Evolutionary conservation across 2,113 vertebrate species (phyloP).

Genomic region (Peucedramus taeniatus): DNA sequence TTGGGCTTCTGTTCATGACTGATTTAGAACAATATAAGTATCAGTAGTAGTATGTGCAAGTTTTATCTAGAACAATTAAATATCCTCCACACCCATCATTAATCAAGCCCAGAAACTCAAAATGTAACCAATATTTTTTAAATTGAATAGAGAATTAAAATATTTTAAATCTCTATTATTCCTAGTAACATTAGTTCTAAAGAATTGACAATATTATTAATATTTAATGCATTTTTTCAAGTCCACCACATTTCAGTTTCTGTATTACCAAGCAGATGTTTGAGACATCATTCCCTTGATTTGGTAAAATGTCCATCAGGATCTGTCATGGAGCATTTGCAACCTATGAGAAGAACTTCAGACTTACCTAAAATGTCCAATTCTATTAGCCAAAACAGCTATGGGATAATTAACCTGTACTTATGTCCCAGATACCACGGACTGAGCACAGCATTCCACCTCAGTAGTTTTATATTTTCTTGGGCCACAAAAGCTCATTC

Average conservation of each 20-base stretch:
- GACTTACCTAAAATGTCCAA: neutral
- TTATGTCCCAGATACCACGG: neutral
- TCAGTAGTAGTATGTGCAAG: neutral
- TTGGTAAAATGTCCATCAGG: neutral
- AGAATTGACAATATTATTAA: neutral
- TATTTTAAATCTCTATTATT: neutral
- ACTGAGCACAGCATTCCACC: neutral
- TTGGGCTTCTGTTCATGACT: neutral
- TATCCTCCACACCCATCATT: neutral
- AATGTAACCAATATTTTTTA: neutral
- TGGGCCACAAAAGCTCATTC: neutral
- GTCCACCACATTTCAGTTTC: neutral
- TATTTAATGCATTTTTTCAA: neutral
- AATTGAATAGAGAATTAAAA: neutral
- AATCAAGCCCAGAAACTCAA: neutral
- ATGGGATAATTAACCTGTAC: neutral
- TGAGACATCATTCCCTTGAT: fast-evolving
- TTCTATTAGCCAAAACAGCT: neutral
- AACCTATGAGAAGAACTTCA: neutral
- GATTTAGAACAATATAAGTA: neutral
- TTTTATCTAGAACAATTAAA: neutral
- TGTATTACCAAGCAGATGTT: neutral
- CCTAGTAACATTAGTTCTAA: neutral
- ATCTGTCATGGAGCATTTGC: neutral
- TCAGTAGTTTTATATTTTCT: neutral